Evolutionary conservation across 2,797 vertebrate genomes (phyloP).

Genomic region (Coregonus suidteri): DNA sequence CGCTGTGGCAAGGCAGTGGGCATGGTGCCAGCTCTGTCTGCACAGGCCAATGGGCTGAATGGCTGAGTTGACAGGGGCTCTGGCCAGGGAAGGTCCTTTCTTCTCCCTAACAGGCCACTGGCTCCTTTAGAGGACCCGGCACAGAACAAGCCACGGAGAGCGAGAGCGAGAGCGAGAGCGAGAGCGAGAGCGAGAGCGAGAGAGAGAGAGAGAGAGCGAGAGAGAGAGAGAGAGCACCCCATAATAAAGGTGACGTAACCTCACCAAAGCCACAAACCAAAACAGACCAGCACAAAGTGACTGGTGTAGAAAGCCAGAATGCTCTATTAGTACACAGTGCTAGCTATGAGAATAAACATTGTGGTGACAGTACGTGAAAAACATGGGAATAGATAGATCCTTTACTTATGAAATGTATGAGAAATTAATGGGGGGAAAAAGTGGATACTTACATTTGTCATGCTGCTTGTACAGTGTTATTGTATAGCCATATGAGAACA

Average conservation of each 20-base stretch:
- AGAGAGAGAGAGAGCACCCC: not conserved
- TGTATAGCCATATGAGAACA: not conserved
- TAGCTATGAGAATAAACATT: not conserved
- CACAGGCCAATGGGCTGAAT: conserved; percentile 27
- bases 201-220: not conserved
- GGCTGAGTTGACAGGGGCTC: conserved; percentile 32
- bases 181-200: not conserved
- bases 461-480: not conserved
- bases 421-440: not conserved
- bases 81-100: conserved; percentile 25
- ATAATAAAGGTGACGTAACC: not conserved
- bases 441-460: not conserved
- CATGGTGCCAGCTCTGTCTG: conserved; percentile 33
- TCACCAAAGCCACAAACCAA: conserved; percentile 3
- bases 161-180: not conserved
- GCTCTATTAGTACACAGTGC: not conserved
- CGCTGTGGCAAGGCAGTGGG: conserved; percentile 21
- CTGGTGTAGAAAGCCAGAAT: not conserved
- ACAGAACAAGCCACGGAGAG: not conserved
- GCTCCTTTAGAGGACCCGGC: not conserved
- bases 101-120: not conserved
- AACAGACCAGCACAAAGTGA: not conserved
- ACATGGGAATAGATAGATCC: not conserved
- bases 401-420: not conserved
- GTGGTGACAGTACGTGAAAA: not conserved